Conservation (phyloP, 2,113 vertebrate species). For the Loxodonta africana region DNA sequence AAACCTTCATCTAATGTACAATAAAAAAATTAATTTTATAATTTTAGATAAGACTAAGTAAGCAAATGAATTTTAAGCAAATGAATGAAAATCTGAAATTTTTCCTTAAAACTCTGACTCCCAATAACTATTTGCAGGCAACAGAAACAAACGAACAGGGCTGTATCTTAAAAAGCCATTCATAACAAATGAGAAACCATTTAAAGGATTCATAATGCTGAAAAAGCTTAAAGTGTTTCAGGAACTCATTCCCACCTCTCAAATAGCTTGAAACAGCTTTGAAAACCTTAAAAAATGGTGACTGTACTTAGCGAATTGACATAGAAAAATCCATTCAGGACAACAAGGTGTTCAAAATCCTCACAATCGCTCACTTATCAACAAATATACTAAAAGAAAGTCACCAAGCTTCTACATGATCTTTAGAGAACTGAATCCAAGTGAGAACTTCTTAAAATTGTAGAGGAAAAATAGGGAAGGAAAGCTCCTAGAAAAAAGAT, state of each 20-base stretch:
- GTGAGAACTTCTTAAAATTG: constrained; percentile 22
- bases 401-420: not conserved
- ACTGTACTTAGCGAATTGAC: not conserved
- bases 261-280: not conserved
- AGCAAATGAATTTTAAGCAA: not conserved
- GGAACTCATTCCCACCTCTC: not conserved
- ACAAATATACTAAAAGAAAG: constrained; percentile 64
- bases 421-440: constrained; percentile 19
- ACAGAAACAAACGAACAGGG: not conserved
- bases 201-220: not conserved
- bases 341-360: constrained; percentile 53
- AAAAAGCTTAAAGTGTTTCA: constrained; percentile 8
- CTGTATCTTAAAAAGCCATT: not conserved
- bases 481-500: not conserved
- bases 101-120: not conserved
- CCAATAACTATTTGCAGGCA: not conserved
- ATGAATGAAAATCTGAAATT: constrained; percentile 35
- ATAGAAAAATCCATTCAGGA: not conserved
- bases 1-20: no score
- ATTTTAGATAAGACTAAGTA: not conserved
- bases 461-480: not conserved
- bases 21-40: not conserved
- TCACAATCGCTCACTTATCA: constrained; percentile 63
- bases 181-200: constrained; percentile 18
- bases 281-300: not conserved